Evolutionary conservation across 2,888 invertebrate genomes (phyloP).

Genomic region (Alloscopus bannaensis): DNA sequence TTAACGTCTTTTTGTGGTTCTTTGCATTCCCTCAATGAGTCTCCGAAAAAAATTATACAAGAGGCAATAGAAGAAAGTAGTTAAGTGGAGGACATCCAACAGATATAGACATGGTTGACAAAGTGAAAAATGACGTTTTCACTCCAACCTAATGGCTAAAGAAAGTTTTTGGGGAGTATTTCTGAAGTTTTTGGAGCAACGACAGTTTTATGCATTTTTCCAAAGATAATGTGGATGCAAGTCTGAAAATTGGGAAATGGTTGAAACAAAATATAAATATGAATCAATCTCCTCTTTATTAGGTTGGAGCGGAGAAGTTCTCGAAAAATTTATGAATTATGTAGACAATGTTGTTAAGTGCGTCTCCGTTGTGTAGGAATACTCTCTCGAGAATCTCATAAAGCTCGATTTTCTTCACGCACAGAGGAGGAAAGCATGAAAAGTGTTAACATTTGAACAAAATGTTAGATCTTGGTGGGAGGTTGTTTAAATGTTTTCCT

Average conservation of each 20-base stretch:
- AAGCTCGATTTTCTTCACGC: too few relatives aligned
- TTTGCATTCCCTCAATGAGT: constrained; percentile 27
- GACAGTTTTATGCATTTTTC: too few relatives aligned
- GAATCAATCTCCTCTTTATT: too few relatives aligned
- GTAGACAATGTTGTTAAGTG: too few relatives aligned
- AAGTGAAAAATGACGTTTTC: background rate
- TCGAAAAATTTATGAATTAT: too few relatives aligned
- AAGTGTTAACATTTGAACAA: constrained; percentile 70
- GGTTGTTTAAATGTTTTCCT: constrained; percentile 73
- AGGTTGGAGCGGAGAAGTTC: too few relatives aligned
- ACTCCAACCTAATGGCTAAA: background rate
- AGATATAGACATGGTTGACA: background rate
- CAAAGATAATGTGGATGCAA: too few relatives aligned
- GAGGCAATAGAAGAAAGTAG: background rate
- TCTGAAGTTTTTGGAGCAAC: too few relatives aligned
- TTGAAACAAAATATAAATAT: too few relatives aligned
- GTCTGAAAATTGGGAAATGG: too few relatives aligned
- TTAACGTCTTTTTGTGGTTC: constrained; percentile 57
- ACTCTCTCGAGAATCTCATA: background rate
- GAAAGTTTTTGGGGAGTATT: too few relatives aligned
- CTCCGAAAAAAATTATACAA: constrained; percentile 1
- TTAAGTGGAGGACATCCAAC: background rate
- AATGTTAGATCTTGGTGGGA: constrained; percentile 72
- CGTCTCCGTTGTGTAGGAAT: too few relatives aligned
- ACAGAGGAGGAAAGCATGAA: constrained; percentile 33